Conservation (phyloP, 2,888 invertebrate species). For the Ophonus ardosiacus region DNA sequence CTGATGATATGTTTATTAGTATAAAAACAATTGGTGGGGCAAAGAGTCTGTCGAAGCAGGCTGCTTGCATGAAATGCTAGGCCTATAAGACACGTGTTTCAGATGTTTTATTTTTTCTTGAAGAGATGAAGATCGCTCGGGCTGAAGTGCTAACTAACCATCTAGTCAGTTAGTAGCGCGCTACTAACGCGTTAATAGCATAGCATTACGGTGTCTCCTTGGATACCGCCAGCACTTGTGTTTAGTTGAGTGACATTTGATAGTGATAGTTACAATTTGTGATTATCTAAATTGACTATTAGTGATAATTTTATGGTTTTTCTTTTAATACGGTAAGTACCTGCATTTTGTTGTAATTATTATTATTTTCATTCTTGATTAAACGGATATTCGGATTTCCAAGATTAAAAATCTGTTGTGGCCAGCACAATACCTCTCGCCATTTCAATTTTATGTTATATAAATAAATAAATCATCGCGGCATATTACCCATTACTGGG, state of each 20-base stretch:
- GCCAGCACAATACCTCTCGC: too few relatives aligned
- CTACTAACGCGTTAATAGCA: conserved; percentile 26
- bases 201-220: neutral
- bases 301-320: conserved; percentile 13
- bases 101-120: neutral
- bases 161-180: conserved; percentile 37
- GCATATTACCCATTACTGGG: too few relatives aligned
- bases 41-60: neutral
- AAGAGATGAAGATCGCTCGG: neutral
- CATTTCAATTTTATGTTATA: too few relatives aligned
- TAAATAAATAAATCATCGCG: too few relatives aligned
- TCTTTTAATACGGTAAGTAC: neutral
- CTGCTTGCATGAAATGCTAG: neutral
- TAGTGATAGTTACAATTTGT: neutral
- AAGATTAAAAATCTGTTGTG: too few relatives aligned
- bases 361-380: too few relatives aligned
- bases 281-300: neutral
- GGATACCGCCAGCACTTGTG: neutral
- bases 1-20: too few relatives aligned
- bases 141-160: conserved; percentile 6
- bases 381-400: too few relatives aligned
- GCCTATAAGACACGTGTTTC: neutral
- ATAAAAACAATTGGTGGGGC: conserved; percentile 10
- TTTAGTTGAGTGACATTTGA: neutral
- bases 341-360: too few relatives aligned